These are phyloP conservation scores for Carpatolechia fugitivella DNA, from an alignment of 2,888 invertebrate genomes.

Conservation along the genomic window DNA sequence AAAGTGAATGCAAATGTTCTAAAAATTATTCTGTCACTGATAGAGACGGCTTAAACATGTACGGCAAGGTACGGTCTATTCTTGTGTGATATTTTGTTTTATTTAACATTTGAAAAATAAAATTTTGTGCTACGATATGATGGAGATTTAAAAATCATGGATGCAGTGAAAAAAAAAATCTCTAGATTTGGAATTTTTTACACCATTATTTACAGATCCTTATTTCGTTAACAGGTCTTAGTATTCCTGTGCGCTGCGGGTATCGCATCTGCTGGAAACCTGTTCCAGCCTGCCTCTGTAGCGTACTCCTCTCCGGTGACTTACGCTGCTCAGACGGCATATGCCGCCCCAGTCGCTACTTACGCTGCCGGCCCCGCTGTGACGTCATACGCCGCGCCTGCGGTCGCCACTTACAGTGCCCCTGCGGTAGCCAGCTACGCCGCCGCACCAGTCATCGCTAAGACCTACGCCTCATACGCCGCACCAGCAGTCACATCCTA, in stretches of 20 bases:
- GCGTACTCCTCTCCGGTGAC: conserved; percentile 23
- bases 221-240: conserved; percentile 3
- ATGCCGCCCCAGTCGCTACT: neutral
- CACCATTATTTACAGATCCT: too few relatives aligned
- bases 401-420: conserved; percentile 28
- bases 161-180: neutral
- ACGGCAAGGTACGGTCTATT: conserved; percentile 46
- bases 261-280: conserved; percentile 8
- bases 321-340: conserved; percentile 1
- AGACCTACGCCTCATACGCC: conserved; percentile 38
- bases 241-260: conserved; percentile 7
- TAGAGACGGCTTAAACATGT: conserved; percentile 53
- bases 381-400: conserved; percentile 23
- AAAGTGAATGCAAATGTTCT: conserved; percentile 55
- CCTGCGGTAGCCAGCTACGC: conserved; percentile 21
- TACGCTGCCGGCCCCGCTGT: conserved; percentile 20
- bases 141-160: neutral
- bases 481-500: conserved; percentile 36
- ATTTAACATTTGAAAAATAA: neutral
- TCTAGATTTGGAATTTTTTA: neutral
- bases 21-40: conserved; percentile 55
- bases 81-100: conserved; percentile 7
- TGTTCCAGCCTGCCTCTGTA: conserved; percentile 29
- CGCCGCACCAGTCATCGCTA: conserved; percentile 22
- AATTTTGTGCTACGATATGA: neutral